Percentiles rank a stretch among this genome's conserved stretches.
phyloP scores from a whole-genome alignment of 2,888 invertebrate genomes.

The Marronus borbonicus region DNA sequence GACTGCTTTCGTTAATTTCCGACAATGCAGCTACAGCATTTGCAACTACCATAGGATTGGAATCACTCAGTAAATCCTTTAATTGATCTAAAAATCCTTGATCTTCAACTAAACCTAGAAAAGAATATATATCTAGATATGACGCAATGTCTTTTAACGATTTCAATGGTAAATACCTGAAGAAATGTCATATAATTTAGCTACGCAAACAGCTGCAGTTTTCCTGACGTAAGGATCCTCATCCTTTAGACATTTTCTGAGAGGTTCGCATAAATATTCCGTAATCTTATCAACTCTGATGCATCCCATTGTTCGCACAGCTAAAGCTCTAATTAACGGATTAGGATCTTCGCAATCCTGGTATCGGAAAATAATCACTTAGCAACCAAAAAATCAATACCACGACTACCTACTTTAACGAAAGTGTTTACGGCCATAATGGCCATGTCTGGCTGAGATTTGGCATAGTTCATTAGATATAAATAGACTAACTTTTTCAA shows the following conservation, averaged over 20 bases:
- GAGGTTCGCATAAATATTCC: conserved; percentile 98
- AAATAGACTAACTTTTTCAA: conserved; percentile 98
- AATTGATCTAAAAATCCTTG: conserved; percentile 98
- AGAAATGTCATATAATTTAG: conserved; percentile 97
- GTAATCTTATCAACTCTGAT: conserved; percentile 99
- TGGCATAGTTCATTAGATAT: conserved; percentile 99
- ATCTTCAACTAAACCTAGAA: conserved; percentile 74
- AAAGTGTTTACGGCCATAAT: conserved; percentile 99
- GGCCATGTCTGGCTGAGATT: conserved; percentile 99
- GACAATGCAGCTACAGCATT: conserved; percentile 99
- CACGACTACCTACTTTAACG: conserved; percentile 83
- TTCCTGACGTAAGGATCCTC: conserved; percentile 98
- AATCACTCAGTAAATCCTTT: conserved; percentile 97
- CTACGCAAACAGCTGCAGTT: conserved; percentile 99
- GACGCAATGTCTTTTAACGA: neutral
- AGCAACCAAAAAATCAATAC: neutral
- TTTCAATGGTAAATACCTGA: conserved; percentile 70
- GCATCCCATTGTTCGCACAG: conserved; percentile 99
- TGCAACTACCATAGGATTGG: conserved; percentile 99
- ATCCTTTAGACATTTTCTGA: conserved; percentile 94
- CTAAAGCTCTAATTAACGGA: conserved; percentile 97
- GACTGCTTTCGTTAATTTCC: conserved; percentile 98
- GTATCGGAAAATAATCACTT: conserved; percentile 36
- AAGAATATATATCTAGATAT: neutral
- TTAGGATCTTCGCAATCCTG: conserved; percentile 99